A percentile compares a stretch with the other conserved stretches of the same genome.
phyloP scores from a whole-genome alignment of 2,888 invertebrate species.

The Lymantria dispar region DNA sequence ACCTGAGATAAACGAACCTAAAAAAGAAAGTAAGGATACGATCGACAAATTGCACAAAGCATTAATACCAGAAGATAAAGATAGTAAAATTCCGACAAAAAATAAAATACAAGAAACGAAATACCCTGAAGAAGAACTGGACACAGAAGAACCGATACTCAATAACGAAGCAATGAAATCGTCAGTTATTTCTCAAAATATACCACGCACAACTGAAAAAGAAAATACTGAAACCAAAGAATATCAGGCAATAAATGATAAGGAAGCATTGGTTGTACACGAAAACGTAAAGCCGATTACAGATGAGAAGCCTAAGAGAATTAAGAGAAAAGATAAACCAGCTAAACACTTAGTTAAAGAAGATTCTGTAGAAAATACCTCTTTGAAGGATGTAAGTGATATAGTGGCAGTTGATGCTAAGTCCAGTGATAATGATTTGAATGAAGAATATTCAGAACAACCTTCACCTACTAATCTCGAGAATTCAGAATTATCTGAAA shows the following conservation, averaged over 20 bases:
- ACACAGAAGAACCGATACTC: too few species aligned
- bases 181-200: too few species aligned
- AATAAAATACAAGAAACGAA: not conserved
- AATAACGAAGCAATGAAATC: too few species aligned
- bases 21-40: not conserved
- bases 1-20: not conserved
- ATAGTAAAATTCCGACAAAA: not conserved
- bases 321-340: not conserved
- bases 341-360: not conserved
- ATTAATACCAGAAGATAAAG: not conserved
- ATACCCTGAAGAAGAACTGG: not conserved
- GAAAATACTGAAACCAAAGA: too few species aligned
- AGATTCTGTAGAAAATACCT: not conserved
- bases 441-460: constrained; percentile 1
- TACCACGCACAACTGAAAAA: too few species aligned
- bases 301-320: constrained; percentile 1
- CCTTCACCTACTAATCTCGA: not conserved
- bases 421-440: not conserved
- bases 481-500: not conserved
- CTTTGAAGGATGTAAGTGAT: not conserved
- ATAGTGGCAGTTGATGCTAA: not conserved
- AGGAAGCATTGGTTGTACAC: not conserved
- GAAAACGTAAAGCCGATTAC: not conserved
- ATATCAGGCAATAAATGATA: not conserved
- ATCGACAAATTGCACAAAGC: not conserved